Conservation (phyloP, 2,113 vertebrate species). For the Nymphicus hollandicus region DNA sequence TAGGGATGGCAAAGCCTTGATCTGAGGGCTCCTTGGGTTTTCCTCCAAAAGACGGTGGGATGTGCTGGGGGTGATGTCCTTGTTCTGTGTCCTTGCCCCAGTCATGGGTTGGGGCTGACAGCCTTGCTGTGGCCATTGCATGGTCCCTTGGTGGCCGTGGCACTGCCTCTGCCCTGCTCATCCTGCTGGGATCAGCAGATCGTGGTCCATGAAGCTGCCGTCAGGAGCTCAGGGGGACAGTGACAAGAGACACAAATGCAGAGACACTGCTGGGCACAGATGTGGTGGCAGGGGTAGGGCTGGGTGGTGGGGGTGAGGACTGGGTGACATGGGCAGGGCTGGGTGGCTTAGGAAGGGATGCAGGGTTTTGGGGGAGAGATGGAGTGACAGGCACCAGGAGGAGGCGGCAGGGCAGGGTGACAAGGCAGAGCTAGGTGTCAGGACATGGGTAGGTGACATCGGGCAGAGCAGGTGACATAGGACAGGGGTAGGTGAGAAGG, state of each 20-base stretch:
- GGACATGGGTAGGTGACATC: not conserved
- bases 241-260: accelerated
- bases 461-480: not conserved
- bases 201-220: accelerated
- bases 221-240: not conserved
- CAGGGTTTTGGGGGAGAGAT: not conserved
- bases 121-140: not conserved
- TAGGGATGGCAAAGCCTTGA: not conserved
- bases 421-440: not conserved
- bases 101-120: accelerated
- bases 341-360: not conserved
- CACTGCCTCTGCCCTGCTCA: not conserved
- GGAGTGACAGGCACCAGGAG: not conserved
- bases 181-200: not conserved
- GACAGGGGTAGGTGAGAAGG: not conserved
- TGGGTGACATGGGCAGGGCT: not conserved
- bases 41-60: not conserved
- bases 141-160: not conserved
- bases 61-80: not conserved
- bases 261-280: not conserved
- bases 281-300: accelerated
- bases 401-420: not conserved
- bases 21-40: not conserved
- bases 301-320: not conserved
- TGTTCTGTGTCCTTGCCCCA: accelerated